Percentiles rank a stretch among this genome's conserved stretches.
Conservation (phyloP, 2,888 invertebrate species). For the Mellilla xanthometata region DNA sequence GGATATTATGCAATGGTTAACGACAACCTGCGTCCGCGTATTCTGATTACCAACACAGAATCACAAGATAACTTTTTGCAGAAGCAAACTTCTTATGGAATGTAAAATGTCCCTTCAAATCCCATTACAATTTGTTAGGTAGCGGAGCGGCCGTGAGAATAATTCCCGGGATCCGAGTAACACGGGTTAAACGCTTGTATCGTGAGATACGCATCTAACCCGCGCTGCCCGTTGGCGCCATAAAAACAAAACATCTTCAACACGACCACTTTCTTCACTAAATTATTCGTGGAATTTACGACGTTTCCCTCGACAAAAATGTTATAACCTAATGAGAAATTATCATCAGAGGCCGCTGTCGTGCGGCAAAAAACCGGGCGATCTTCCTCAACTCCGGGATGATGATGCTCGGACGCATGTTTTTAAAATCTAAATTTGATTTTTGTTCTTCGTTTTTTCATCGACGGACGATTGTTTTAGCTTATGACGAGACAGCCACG, state of each 20-base stretch:
- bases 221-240: constrained; percentile 78
- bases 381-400: constrained; percentile 46
- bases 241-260: constrained; percentile 80
- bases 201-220: constrained; percentile 78
- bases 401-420: constrained; percentile 55
- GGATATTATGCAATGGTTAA: constrained; percentile 16
- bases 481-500: constrained; percentile 54
- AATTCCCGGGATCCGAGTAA: constrained; percentile 73
- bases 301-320: constrained; percentile 77
- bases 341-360: constrained; percentile 70
- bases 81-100: constrained; percentile 32
- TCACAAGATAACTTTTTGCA: constrained; percentile 25
- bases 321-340: constrained; percentile 82
- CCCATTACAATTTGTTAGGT: constrained; percentile 73
- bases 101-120: constrained; percentile 51
- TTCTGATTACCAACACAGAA: constrained; percentile 6
- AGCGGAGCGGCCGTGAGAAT: constrained; percentile 70
- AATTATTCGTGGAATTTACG: constrained; percentile 81
- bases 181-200: constrained; percentile 81
- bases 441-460: constrained; percentile 64
- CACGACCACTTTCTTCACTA: constrained; percentile 79
- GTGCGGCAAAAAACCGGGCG: constrained; percentile 64
- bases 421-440: constrained; percentile 68
- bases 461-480: constrained; percentile 71
- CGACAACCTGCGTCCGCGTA: constrained; percentile 1